Percentiles rank a stretch among this genome's conserved stretches.
These are phyloP conservation scores for Mugil cephalus DNA, from an alignment of 2,113 vertebrate genomes.

Conservation along the genomic window DNA sequence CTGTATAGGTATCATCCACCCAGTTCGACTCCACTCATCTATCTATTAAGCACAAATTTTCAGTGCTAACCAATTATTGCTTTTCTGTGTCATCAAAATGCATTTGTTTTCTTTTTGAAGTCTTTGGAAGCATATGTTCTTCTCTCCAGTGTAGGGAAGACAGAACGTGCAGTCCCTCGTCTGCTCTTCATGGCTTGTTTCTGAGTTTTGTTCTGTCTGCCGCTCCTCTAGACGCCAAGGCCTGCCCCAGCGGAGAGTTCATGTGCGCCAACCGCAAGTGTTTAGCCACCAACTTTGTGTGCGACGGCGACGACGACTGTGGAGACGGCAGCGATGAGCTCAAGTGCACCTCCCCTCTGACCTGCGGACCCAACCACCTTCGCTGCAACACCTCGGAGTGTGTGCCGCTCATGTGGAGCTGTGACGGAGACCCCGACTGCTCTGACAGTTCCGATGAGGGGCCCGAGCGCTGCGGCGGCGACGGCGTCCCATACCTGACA, in stretches of 20 bases:
- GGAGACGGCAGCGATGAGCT: constrained; percentile 93
- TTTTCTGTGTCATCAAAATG: too few relatives aligned
- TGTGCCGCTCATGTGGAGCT: constrained; percentile 94
- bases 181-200: background rate
- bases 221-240: constrained; percentile 75
- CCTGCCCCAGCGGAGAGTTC: constrained; percentile 91
- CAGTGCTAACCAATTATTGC: too few relatives aligned
- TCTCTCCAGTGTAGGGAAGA: background rate
- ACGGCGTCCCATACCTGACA: constrained; percentile 60
- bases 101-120: too few relatives aligned
- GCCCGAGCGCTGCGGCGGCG: constrained; percentile 86
- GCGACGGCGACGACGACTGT: constrained; percentile 93
- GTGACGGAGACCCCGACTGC: constrained; percentile 94
- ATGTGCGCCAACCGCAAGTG: constrained; percentile 94
- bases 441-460: constrained; percentile 92
- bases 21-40: too few relatives aligned
- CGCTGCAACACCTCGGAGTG: constrained; percentile 93
- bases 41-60: too few relatives aligned
- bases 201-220: constrained; percentile 1
- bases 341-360: constrained; percentile 87
- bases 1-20: too few relatives aligned
- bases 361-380: constrained; percentile 92
- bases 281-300: constrained; percentile 90
- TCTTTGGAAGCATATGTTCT: too few relatives aligned
- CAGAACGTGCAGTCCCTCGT: background rate